phyloP scores from a whole-genome alignment of 1,140 invertebrate genomes.

The Brachionus angularis region DNA sequence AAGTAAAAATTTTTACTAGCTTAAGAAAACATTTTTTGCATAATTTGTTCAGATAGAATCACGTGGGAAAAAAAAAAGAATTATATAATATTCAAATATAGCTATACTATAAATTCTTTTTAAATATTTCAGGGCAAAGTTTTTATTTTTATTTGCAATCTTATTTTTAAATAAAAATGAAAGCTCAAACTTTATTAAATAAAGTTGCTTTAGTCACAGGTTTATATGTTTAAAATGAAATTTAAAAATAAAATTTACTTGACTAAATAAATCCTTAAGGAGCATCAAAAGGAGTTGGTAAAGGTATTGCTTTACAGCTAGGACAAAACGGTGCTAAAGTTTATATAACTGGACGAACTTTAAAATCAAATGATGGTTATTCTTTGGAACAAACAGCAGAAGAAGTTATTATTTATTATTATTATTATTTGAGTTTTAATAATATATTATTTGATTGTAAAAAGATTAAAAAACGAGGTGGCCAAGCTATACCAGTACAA shows the following conservation, averaged over 20 bases:
- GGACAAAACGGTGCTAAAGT: slow-evolving; percentile 57
- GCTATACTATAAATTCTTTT: too few relatives aligned
- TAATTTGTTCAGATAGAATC: too few relatives aligned
- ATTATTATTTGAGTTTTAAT: background rate
- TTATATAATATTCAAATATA: too few relatives aligned
- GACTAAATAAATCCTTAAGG: slow-evolving; percentile 46
- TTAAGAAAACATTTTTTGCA: too few relatives aligned
- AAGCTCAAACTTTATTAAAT: too few relatives aligned
- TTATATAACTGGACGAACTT: slow-evolving; percentile 55
- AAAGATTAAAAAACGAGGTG: slow-evolving; percentile 49
- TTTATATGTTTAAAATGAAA: background rate
- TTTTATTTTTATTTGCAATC: too few relatives aligned
- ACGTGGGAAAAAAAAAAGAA: too few relatives aligned
- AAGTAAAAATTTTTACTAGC: too few relatives aligned
- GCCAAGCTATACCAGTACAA: slow-evolving; percentile 53
- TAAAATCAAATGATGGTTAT: slow-evolving; percentile 24
- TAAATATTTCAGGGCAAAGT: too few relatives aligned
- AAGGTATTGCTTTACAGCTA: slow-evolving; percentile 58
- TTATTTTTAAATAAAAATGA: too few relatives aligned
- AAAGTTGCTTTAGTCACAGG: slow-evolving; percentile 41
- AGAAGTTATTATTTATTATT: slow-evolving; percentile 3
- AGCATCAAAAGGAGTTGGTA: slow-evolving; percentile 56
- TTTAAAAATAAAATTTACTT: background rate
- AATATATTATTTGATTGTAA: background rate
- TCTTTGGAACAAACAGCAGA: slow-evolving; percentile 34